A percentile compares a stretch with the other conserved stretches of the same genome.
Evolutionary conservation across 2,797 vertebrate genomes (phyloP).

Genomic region (Gymnoscopelus braueri): DNA sequence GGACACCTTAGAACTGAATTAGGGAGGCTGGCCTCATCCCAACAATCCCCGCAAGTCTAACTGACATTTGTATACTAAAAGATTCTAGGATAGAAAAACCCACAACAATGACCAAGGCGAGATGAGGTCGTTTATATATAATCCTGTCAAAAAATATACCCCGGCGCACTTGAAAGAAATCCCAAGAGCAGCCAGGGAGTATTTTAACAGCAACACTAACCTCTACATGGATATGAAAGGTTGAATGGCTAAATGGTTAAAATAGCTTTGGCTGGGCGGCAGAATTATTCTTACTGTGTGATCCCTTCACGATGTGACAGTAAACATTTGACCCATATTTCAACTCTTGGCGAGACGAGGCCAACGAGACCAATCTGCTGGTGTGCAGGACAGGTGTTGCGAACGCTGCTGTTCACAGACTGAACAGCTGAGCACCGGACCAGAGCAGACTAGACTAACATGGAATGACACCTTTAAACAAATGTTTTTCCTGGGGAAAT

Average conservation of each 20-base stretch:
- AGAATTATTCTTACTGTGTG: slow-evolving; percentile 34
- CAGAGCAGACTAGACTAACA: slow-evolving; percentile 20
- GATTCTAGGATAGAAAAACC: slow-evolving; percentile 5
- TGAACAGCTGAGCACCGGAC: slow-evolving; percentile 43
- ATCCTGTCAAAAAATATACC: slow-evolving; percentile 46
- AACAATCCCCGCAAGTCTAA: not conserved
- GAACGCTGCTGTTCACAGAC: slow-evolving; percentile 33
- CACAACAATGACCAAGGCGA: slow-evolving; percentile 44
- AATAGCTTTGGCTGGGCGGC: slow-evolving; percentile 56
- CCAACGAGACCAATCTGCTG: not conserved
- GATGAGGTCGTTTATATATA: slow-evolving; percentile 41
- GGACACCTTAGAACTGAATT: slow-evolving; percentile 11
- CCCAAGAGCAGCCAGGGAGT: slow-evolving; percentile 43
- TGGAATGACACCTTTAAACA: slow-evolving; percentile 17
- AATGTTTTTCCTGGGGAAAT: slow-evolving; percentile 30
- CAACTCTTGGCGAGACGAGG: slow-evolving; percentile 3
- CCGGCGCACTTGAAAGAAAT: slow-evolving; percentile 42
- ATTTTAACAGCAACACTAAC: slow-evolving; percentile 67
- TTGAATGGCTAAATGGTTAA: slow-evolving; percentile 44
- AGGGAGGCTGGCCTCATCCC: not conserved
- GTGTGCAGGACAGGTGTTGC: slow-evolving; percentile 57
- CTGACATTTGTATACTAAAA: not conserved
- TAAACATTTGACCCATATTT: slow-evolving; percentile 64
- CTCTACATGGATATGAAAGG: slow-evolving; percentile 50
- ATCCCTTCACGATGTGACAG: slow-evolving; percentile 34